Evolutionary conservation across 2,888 invertebrate genomes (phyloP).

Genomic region (Athetis lepigone): DNA sequence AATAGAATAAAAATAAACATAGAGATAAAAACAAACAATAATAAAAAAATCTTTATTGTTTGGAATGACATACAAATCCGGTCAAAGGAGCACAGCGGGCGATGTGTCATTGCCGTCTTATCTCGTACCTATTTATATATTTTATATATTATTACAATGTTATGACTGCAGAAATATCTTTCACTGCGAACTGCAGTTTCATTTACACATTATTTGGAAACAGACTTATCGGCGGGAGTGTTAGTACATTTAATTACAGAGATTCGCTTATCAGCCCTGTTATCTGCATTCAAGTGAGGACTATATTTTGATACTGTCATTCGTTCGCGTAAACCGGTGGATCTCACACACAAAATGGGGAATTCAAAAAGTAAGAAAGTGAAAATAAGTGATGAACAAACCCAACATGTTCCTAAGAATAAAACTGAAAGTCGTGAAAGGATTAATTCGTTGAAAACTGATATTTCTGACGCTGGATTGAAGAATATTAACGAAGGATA

Average conservation of each 20-base stretch:
- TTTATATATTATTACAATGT: constrained; percentile 77
- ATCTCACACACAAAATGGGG: constrained; percentile 79
- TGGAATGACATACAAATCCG: constrained; percentile 69
- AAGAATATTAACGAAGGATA: constrained; percentile 64
- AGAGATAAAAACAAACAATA: constrained; percentile 17
- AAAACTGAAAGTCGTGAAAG: constrained; percentile 75
- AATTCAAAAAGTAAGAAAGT: constrained; percentile 86
- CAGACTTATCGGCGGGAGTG: constrained; percentile 74
- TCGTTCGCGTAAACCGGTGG: constrained; percentile 62
- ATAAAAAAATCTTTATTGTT: constrained; percentile 39
- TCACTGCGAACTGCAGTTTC: constrained; percentile 77
- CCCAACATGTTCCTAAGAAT: constrained; percentile 67
- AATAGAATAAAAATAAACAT: constrained; percentile 4
- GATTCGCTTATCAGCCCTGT: constrained; percentile 71
- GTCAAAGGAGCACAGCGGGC: constrained; percentile 78
- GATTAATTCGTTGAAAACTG: constrained; percentile 81
- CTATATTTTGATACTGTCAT: constrained; percentile 60
- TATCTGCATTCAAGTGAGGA: constrained; percentile 63
- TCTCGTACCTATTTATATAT: constrained; percentile 80
- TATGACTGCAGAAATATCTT: constrained; percentile 75
- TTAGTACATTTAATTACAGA: constrained; percentile 73
- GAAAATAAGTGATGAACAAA: constrained; percentile 80
- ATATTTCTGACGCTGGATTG: constrained; percentile 69
- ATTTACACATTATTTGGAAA: constrained; percentile 78
- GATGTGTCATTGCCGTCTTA: constrained; percentile 87